Conservation (phyloP, 2,113 vertebrate genomes). For the Micromys minutus region DNA sequence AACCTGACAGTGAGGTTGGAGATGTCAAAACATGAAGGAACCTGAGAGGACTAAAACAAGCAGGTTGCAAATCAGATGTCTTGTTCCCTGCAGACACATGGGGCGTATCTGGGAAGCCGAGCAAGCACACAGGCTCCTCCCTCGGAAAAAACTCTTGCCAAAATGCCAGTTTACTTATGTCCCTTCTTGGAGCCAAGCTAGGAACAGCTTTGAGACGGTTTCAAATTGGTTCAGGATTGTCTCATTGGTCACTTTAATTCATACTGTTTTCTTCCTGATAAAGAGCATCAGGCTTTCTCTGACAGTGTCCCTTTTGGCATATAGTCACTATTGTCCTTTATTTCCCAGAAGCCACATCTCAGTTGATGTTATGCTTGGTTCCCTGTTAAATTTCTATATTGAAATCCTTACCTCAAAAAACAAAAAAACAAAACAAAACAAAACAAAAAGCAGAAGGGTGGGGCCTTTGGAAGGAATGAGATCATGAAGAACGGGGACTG, state of each 20-base stretch:
- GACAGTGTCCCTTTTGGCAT: background rate
- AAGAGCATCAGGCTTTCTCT: background rate
- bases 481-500: background rate
- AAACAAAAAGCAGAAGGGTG: background rate
- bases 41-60: conserved; percentile 15
- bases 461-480: background rate
- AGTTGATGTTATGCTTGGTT: background rate
- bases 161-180: background rate
- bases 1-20: background rate
- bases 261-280: background rate
- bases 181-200: conserved; percentile 12
- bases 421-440: too few relatives aligned
- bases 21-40: background rate
- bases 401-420: background rate
- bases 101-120: background rate
- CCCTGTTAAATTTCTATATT: background rate
- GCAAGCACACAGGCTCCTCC: background rate
- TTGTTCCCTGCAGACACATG: background rate
- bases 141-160: conserved; percentile 28
- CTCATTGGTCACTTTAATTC: background rate
- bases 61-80: conserved; percentile 1
- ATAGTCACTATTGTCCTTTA: background rate
- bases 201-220: background rate
- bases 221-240: background rate
- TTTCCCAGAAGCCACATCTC: background rate